These are phyloP conservation scores for Pterocles orientalis DNA, from an alignment of 2,113 vertebrate genomes.

Conservation along the genomic window DNA sequence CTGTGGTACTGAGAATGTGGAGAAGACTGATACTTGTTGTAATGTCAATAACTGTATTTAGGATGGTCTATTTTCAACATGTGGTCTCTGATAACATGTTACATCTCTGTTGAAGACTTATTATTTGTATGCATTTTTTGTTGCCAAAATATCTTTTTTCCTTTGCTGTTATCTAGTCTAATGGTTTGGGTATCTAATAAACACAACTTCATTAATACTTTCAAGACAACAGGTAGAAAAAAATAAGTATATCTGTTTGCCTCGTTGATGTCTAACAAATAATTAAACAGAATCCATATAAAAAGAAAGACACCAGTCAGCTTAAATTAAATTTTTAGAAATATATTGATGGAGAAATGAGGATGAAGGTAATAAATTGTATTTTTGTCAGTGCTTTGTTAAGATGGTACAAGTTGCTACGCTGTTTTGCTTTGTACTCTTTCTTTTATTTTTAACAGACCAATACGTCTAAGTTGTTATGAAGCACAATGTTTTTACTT, in stretches of 20 bases:
- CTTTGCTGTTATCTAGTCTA: not conserved
- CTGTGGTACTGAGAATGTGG: not conserved
- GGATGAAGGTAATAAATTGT: not conserved
- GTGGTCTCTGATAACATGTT: not conserved
- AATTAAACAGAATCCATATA: not conserved
- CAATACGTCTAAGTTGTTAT: not conserved
- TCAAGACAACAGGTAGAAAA: not conserved
- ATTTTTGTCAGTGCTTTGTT: not conserved
- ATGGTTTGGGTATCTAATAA: not conserved
- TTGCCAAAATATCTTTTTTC: not conserved
- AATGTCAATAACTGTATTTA: conserved; percentile 28
- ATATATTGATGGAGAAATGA: not conserved
- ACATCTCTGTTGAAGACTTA: not conserved
- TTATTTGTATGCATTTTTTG: not conserved
- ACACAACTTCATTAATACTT: not conserved
- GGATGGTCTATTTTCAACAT: not conserved
- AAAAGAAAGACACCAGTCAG: not conserved
- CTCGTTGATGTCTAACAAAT: not conserved
- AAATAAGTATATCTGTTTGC: not conserved
- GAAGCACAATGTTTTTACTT: not conserved
- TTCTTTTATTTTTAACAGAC: not conserved
- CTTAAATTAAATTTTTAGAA: not conserved
- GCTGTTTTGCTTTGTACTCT: not conserved
- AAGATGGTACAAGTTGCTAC: not conserved
- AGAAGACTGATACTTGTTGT: conserved; percentile 29